Evolutionary conservation across 1,140 invertebrate genomes (phyloP).

Genomic region (Trichonephila inaurata): DNA sequence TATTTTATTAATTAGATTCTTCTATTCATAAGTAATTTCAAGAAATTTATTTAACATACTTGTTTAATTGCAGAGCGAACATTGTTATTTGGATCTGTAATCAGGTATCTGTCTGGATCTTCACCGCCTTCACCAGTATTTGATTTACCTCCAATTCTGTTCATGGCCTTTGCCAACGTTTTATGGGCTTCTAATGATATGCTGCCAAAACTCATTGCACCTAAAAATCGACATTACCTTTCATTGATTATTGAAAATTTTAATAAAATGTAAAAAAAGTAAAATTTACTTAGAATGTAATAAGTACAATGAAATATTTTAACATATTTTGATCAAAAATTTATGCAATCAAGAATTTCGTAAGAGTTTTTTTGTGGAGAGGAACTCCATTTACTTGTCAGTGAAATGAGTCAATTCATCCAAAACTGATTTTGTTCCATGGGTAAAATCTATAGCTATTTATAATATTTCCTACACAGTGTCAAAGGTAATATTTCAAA

Average conservation of each 20-base stretch:
- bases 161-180: conserved; percentile 98
- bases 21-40: too few relatives aligned
- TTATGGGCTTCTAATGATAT: conserved; percentile 96
- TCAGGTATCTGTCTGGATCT: conserved; percentile 90
- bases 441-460: too few relatives aligned
- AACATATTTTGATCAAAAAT: not conserved
- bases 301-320: not conserved
- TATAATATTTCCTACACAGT: too few relatives aligned
- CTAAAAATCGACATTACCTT: conserved; percentile 79
- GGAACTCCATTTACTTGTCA: too few relatives aligned
- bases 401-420: not conserved
- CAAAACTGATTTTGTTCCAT: too few relatives aligned
- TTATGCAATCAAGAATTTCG: not conserved
- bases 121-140: conserved; percentile 97
- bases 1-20: too few relatives aligned
- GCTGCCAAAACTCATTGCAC: conserved; percentile 96
- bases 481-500: too few relatives aligned
- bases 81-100: conserved; percentile 87
- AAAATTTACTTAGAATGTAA: not conserved
- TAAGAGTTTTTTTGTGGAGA: too few relatives aligned
- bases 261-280: not conserved
- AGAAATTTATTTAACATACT: conserved; percentile 78
- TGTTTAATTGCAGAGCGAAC: conserved; percentile 87
- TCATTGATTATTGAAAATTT: not conserved
- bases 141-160: conserved; percentile 95